A percentile compares a stretch with the other conserved stretches of the same genome.
Evolutionary conservation across 1,140 invertebrate species (phyloP).

Genomic region (Eupeodes corollae): DNA sequence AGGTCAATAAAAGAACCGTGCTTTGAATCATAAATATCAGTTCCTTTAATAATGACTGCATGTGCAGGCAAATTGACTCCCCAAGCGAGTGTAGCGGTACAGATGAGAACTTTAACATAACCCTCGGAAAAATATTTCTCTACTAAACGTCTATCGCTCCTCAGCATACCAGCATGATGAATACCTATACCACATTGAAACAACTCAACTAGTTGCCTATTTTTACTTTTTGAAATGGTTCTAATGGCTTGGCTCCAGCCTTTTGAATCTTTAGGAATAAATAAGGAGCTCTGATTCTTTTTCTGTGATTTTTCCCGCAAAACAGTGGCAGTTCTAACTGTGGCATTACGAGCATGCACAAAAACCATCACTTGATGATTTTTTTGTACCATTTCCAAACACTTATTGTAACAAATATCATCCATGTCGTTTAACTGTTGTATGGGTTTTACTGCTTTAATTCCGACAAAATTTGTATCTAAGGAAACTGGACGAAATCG

Average conservation of each 20-base stretch:
- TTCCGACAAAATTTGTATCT: constrained; percentile 82
- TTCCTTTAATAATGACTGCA: constrained; percentile 96
- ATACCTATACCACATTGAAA: constrained; percentile 83
- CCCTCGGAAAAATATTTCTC: constrained; percentile 86
- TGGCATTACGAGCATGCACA: constrained; percentile 95
- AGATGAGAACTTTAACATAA: constrained; percentile 84
- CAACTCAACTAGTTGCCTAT: constrained; percentile 67
- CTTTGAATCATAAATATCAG: constrained; percentile 94
- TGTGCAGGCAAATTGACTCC: constrained; percentile 98
- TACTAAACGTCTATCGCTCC: constrained; percentile 52
- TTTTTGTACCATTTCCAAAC: constrained; percentile 70
- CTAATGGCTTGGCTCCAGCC: constrained; percentile 50
- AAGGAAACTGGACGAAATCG: constrained; percentile 93
- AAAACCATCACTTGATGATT: constrained; percentile 99
- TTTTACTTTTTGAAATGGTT: constrained; percentile 55
- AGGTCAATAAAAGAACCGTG: constrained; percentile 90
- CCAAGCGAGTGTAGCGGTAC: constrained; percentile 97
- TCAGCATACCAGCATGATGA: constrained; percentile 81
- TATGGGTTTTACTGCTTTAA: constrained; percentile 66
- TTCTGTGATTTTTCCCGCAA: constrained; percentile 66
- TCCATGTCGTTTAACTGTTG: constrained; percentile 83
- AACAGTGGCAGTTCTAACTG: constrained; percentile 70
- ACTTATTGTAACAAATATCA: constrained; percentile 87
- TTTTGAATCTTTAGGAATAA: constrained; percentile 50
- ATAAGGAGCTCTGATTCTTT: constrained; percentile 57